These are phyloP conservation scores for Halictus rubicundus DNA, from an alignment of 1,140 invertebrate species.

Conservation along the genomic window DNA sequence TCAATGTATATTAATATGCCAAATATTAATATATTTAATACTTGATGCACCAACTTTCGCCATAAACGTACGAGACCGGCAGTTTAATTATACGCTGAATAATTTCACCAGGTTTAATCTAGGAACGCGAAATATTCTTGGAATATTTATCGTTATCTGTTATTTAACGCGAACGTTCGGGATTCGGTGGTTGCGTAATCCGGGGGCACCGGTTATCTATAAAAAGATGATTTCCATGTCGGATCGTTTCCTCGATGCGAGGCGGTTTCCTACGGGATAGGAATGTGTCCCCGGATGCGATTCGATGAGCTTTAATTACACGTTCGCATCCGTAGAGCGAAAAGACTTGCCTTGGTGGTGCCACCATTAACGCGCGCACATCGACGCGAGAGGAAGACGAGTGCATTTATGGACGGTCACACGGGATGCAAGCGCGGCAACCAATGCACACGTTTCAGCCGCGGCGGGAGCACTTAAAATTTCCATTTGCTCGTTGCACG, in stretches of 20 bases:
- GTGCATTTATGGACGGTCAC: conserved; percentile 45
- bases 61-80: too few relatives aligned
- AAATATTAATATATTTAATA: too few relatives aligned
- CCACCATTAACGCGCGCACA: conserved; percentile 40
- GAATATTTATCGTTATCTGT: too few relatives aligned
- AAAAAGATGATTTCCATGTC: background rate
- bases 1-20: too few relatives aligned
- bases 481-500: conserved; percentile 63
- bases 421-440: conserved; percentile 21
- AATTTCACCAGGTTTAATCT: too few relatives aligned
- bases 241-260: too few relatives aligned
- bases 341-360: conserved; percentile 45
- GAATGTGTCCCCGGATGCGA: background rate
- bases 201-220: background rate
- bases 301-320: conserved; percentile 31
- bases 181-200: too few relatives aligned
- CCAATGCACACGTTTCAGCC: conserved; percentile 43
- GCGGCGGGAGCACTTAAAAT: conserved; percentile 65
- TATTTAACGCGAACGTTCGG: too few relatives aligned
- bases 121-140: too few relatives aligned
- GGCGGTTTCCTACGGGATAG: background rate
- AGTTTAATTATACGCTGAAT: too few relatives aligned
- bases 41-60: too few relatives aligned
- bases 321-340: background rate
- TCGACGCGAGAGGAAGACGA: conserved; percentile 16